Evolutionary conservation across 2,888 invertebrate species (phyloP).

Genomic region (Neocrepidodera transversa): DNA sequence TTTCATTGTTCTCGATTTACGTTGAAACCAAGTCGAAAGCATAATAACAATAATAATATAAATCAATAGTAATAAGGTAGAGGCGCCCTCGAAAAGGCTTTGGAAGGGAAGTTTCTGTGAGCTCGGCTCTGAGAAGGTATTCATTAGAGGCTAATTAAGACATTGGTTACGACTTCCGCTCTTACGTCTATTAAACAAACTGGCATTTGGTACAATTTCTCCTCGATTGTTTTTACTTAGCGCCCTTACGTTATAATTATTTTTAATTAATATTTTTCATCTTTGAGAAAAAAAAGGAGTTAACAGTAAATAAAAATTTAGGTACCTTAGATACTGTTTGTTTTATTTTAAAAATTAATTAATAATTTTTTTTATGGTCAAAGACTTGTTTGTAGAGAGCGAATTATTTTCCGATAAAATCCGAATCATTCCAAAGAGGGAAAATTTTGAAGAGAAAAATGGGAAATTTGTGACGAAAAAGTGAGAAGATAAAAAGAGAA

Average conservation of each 20-base stretch:
- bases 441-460: too few species aligned
- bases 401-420: too few species aligned
- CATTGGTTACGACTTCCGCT: conserved; percentile 53
- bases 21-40: conserved; percentile 13
- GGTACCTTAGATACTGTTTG: too few species aligned
- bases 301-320: too few species aligned
- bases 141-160: conserved; percentile 56
- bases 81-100: conserved; percentile 9
- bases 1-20: neutral
- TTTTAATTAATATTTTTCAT: neutral
- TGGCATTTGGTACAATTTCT: conserved; percentile 44
- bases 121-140: conserved; percentile 41
- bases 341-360: too few species aligned
- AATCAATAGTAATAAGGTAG: conserved; percentile 37
- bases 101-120: conserved; percentile 24
- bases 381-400: too few species aligned
- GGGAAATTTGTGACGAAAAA: too few species aligned
- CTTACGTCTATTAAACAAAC: conserved; percentile 53
- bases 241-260: neutral
- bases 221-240: conserved; percentile 42
- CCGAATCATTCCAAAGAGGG: too few species aligned
- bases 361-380: too few species aligned
- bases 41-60: conserved; percentile 38
- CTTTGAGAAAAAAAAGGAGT: too few species aligned
- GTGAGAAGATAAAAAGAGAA: too few species aligned